These are phyloP conservation scores for Bos taurus DNA, from an alignment of 2,113 vertebrate genomes.

Conservation along the genomic window DNA sequence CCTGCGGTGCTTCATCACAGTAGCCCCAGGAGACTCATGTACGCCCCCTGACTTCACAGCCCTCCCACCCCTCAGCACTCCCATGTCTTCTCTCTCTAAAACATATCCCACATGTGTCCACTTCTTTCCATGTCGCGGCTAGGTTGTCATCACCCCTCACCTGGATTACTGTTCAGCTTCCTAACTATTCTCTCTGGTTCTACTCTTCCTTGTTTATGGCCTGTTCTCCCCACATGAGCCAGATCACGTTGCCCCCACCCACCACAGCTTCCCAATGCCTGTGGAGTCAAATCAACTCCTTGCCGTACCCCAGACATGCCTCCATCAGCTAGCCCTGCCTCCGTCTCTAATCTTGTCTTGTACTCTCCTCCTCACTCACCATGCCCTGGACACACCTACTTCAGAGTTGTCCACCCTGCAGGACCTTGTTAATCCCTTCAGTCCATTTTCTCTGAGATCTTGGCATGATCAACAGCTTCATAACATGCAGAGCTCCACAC, in stretches of 20 bases:
- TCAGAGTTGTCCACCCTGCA: not conserved
- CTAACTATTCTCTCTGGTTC: not conserved
- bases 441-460: not conserved
- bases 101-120: not conserved
- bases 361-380: not conserved
- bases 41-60: not conserved
- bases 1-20: not conserved
- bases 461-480: rapidly evolving
- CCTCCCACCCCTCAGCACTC: not conserved
- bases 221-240: not conserved
- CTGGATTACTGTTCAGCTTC: not conserved
- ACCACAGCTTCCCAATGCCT: too few species aligned
- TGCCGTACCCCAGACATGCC: not conserved
- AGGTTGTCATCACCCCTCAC: not conserved
- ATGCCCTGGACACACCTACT: not conserved
- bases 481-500: not conserved
- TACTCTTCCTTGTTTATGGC: not conserved
- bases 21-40: not conserved
- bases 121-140: not conserved
- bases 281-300: not conserved
- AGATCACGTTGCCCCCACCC: rapidly evolving
- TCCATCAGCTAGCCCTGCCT: not conserved
- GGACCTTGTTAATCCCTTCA: not conserved
- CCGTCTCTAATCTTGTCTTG: not conserved
- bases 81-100: not conserved